Conservation (phyloP, 2,888 invertebrate genomes). For the Dromius quadrimaculatus region DNA sequence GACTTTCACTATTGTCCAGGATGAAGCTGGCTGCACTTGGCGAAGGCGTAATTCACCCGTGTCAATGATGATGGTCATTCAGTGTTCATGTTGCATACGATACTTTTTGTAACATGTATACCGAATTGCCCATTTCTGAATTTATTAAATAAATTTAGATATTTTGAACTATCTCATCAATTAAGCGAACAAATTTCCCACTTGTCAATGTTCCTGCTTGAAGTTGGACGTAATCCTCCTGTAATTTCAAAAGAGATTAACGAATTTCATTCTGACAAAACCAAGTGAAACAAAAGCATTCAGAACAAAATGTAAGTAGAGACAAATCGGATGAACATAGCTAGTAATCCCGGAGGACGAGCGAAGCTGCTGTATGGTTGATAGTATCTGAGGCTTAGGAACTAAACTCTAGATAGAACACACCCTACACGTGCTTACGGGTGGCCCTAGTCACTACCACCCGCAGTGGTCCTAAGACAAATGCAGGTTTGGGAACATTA, state of each 20-base stretch:
- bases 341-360: background rate
- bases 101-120: too few relatives aligned
- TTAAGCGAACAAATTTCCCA: too few relatives aligned
- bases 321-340: conserved; percentile 15
- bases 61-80: too few relatives aligned
- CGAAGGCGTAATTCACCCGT: too few relatives aligned
- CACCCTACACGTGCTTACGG: conserved; percentile 8
- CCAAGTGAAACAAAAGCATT: conserved; percentile 5
- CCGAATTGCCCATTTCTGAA: background rate
- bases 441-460: conserved; percentile 9
- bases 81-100: too few relatives aligned
- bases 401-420: background rate
- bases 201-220: too few relatives aligned
- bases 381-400: conserved; percentile 16
- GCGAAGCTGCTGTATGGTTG: conserved; percentile 21
- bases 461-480: conserved; percentile 24
- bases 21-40: too few relatives aligned
- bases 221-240: too few relatives aligned
- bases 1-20: too few relatives aligned
- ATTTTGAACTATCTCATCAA: too few relatives aligned
- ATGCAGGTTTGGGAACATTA: conserved; percentile 5
- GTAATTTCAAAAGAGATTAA: background rate
- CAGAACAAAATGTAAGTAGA: conserved; percentile 8
- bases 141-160: too few relatives aligned
- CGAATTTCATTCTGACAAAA: background rate